Evolutionary conservation across 2,113 vertebrate genomes (phyloP), one percentile per base, ranked within the genome.

Genomic region (Tor tambroides): DNA sequence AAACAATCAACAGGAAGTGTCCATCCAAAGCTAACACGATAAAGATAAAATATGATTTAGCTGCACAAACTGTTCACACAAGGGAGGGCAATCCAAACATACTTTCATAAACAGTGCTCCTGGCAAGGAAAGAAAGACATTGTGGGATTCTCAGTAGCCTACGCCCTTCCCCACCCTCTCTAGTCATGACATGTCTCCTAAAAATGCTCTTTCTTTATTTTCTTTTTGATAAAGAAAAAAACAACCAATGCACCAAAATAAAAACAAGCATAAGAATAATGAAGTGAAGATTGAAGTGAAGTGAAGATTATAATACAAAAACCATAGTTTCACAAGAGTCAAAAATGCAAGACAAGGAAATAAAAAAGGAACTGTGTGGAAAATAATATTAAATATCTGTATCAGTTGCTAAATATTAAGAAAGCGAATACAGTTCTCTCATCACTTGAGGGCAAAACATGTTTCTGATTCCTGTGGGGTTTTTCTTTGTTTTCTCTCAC

Each of bases 51-150:
- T 49, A 56, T 41, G 67, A 74, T 84, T 84, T 59, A 38, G 43
- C 63, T 71, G 19, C 65, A 67, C 59, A 46, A 46, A 82, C 80
- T 46, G 59, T 82, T 82, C 80, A 65, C 80, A 28, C 56, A 71
- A 83, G 65, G 63, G 79, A 86, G 78, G 72, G 43, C 32, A 61
- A 87, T 81, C 49, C 79, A 49, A 85, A 87, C 49, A 69, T 46
- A 90, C 63, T 84, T 90, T 72, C 75, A 84, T 84, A 90, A 90
- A 86, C 85, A 86, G 80, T 80, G 43, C 80, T 83, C 35, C 81
- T 90, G 87, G 84, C 75, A 63, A 46, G 59, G 35, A 87, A 56
- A 90, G 65, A 90, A 86, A 86, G 84, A 59, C 84, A 83, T 86
- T 77, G 80, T 86, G 84, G 54, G 87, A 77, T 84, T 86, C 80